A percentile compares a stretch with the other conserved stretches of the same genome.
Evolutionary conservation across 1,140 invertebrate species (phyloP).

Genomic region (Apis laboriosa): DNA sequence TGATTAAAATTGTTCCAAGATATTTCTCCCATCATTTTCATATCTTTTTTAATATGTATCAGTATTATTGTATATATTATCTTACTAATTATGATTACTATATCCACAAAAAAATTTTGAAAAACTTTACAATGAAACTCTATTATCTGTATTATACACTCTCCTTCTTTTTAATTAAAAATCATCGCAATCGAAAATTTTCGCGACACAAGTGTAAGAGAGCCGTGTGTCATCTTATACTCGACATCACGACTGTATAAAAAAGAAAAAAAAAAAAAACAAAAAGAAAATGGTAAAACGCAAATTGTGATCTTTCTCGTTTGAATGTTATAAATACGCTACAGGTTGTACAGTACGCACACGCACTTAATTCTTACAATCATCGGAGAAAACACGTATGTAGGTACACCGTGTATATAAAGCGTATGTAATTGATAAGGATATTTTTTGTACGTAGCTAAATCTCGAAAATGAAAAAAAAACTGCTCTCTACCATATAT

Average conservation of each 20-base stretch:
- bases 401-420: slow-evolving; percentile 59
- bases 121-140: too few species aligned
- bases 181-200: not conserved
- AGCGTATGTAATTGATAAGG: slow-evolving; percentile 55
- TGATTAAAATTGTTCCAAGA: too few species aligned
- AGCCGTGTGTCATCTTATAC: slow-evolving; percentile 6
- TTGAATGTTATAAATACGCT: slow-evolving; percentile 32
- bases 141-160: too few species aligned
- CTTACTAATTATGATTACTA: too few species aligned
- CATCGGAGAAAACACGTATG: slow-evolving; percentile 50
- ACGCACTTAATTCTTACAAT: slow-evolving; percentile 47
- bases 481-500: slow-evolving; percentile 12
- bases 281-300: not conserved
- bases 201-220: not conserved
- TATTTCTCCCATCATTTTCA: too few species aligned
- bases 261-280: not conserved
- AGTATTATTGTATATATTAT: too few species aligned
- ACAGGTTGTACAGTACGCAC: slow-evolving; percentile 53
- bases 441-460: slow-evolving; percentile 67
- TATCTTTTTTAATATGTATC: too few species aligned
- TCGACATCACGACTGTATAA: slow-evolving; percentile 3
- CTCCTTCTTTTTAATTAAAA: too few species aligned
- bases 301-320: slow-evolving; percentile 48
- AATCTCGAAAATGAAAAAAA: slow-evolving; percentile 38
- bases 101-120: too few species aligned